These are phyloP conservation scores for Linepithema humile DNA, from an alignment of 1,140 invertebrate species.

Conservation along the genomic window DNA sequence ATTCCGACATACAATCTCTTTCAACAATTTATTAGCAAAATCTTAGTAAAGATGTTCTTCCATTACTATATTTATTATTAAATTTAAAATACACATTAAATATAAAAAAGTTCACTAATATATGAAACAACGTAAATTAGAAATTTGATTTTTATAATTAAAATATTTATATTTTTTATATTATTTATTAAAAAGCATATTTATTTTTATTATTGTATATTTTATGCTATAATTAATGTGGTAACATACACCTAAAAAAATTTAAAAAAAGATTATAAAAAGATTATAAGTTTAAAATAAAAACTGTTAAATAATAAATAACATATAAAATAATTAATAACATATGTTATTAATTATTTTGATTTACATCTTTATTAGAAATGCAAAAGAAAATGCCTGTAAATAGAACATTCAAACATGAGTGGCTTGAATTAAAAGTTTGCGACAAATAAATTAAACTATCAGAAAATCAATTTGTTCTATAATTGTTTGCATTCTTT, in stretches of 20 bases:
- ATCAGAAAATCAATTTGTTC: not conserved
- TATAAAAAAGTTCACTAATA: too few species aligned
- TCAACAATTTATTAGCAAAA: not conserved
- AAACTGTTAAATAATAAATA: too few species aligned
- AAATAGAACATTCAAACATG: not conserved
- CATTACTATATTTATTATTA: not conserved
- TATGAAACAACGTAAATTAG: too few species aligned
- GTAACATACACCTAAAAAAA: not conserved
- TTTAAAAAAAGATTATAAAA: too few species aligned
- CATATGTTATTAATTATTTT: too few species aligned
- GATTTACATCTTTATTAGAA: not conserved
- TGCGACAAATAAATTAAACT: not conserved
- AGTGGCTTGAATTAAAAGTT: not conserved
- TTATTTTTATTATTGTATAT: not conserved
- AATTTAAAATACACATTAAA: too few species aligned
- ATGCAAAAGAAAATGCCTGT: not conserved
- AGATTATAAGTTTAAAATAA: too few species aligned
- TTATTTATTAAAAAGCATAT: not conserved
- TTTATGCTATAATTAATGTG: not conserved
- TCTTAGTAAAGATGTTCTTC: too few species aligned
- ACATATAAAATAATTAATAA: too few species aligned
- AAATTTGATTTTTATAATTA: too few species aligned
- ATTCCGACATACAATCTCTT: not conserved
- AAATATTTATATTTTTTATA: too few species aligned
- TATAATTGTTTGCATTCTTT: not conserved